phyloP scores from a whole-genome alignment of 1,140 invertebrate genomes.

The Hypsibius dujardini region DNA sequence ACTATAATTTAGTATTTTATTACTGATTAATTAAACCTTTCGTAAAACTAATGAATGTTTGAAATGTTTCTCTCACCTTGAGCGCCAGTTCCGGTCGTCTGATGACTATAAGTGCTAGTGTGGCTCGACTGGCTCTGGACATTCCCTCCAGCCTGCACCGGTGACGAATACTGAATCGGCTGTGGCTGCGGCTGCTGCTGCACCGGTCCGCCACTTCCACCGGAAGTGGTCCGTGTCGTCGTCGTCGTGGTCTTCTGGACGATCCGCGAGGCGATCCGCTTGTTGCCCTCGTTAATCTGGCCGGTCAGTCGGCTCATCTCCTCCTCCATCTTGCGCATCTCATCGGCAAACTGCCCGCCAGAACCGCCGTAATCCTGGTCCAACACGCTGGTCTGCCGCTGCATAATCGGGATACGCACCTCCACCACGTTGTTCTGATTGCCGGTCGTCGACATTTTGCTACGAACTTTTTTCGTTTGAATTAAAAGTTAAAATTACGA shows the following conservation, averaged over 20 bases:
- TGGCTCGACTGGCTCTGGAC: not conserved
- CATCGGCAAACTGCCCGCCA: not conserved
- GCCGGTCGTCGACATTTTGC: not conserved
- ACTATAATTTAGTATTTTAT: too few species aligned
- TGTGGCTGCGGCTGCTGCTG: not conserved
- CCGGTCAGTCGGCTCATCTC: not conserved
- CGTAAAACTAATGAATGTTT: too few species aligned
- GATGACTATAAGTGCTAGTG: too few species aligned
- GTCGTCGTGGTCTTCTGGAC: not conserved
- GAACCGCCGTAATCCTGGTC: not conserved
- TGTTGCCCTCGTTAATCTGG: not conserved
- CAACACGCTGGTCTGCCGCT: not conserved
- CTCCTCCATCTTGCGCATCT: conserved; percentile 5
- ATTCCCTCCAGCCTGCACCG: not conserved
- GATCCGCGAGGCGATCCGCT: not conserved
- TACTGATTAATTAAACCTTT: too few species aligned
- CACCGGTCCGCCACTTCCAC: not conserved
- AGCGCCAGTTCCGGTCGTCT: too few species aligned
- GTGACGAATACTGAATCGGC: too few species aligned
- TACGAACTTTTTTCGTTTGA: too few species aligned
- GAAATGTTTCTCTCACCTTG: too few species aligned
- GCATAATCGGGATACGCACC: not conserved
- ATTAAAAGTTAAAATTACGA: too few species aligned
- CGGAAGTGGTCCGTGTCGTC: not conserved
- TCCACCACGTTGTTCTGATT: too few species aligned